Conservation (phyloP, 1,140 invertebrate species). For the Pseudomyrmex cubaensis region DNA sequence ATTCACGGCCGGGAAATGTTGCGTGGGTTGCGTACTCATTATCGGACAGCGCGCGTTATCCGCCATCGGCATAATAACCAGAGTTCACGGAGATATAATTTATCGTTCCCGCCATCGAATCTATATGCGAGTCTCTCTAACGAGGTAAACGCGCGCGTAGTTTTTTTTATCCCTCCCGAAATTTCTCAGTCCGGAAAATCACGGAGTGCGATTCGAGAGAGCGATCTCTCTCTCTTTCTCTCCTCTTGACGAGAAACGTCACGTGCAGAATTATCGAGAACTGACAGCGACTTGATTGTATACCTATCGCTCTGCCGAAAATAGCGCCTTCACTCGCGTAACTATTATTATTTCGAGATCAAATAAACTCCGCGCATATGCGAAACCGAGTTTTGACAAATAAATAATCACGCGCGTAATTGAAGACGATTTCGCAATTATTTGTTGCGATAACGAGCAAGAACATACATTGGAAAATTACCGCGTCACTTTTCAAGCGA, state of each 20-base stretch:
- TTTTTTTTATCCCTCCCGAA: background rate
- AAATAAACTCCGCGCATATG: constrained; percentile 9
- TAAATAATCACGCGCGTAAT: background rate
- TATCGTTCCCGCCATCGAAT: background rate
- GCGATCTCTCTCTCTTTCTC: background rate
- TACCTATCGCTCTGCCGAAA: constrained; percentile 39
- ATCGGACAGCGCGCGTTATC: constrained; percentile 14
- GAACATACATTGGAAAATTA: too few relatives aligned
- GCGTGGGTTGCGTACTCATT: constrained; percentile 58
- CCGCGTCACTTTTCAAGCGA: background rate
- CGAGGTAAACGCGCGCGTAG: too few relatives aligned
- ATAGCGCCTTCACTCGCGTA: constrained; percentile 48
- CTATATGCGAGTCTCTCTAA: too few relatives aligned
- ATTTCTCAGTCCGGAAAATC: background rate
- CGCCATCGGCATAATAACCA: background rate
- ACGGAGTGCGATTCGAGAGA: background rate
- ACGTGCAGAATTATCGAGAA: constrained; percentile 39
- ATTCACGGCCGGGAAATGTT: background rate
- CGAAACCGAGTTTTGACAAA: background rate
- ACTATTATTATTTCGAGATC: constrained; percentile 48
- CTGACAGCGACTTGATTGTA: constrained; percentile 32
- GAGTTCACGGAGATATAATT: constrained; percentile 18
- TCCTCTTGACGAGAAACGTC: background rate
- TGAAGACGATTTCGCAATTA: constrained; percentile 5
- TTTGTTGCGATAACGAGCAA: background rate